phyloP scores from a whole-genome alignment of 2,888 invertebrate genomes.

The Branchipolynoe longqiensis region DNA sequence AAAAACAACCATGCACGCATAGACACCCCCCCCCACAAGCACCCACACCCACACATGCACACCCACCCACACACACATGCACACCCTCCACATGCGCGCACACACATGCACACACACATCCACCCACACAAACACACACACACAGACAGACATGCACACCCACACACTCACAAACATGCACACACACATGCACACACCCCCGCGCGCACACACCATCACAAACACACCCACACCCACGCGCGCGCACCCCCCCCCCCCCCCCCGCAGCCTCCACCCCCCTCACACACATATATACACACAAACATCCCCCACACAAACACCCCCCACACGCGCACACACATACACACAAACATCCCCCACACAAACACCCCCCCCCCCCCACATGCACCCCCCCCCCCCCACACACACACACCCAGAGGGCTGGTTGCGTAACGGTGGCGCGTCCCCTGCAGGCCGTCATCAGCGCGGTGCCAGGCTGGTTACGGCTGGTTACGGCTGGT shows the following conservation, averaged over 20 bases:
- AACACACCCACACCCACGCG: not conserved
- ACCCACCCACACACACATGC: not conserved
- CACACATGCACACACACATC: not conserved
- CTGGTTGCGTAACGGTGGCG: not conserved
- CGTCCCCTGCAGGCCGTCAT: not conserved
- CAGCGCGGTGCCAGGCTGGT: not conserved
- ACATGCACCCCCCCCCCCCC: not conserved
- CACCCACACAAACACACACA: not conserved
- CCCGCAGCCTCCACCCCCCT: not conserved
- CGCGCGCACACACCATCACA: not conserved
- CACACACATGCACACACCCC: not conserved
- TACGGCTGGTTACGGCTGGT: too few relatives aligned
- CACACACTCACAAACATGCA: not conserved
- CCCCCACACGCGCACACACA: not conserved
- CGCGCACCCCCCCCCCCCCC: not conserved
- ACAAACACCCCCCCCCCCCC: not conserved
- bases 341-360: not conserved
- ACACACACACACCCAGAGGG: too few relatives aligned
- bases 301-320: not conserved
- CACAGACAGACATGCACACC: not conserved
- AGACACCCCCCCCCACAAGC: not conserved
- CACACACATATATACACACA: not conserved
- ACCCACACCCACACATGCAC: not conserved
- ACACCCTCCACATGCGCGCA: not conserved
- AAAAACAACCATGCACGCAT: too few relatives aligned